These are phyloP conservation scores for Volucella bombylans DNA, from an alignment of 2,888 invertebrate genomes.

Conservation along the genomic window DNA sequence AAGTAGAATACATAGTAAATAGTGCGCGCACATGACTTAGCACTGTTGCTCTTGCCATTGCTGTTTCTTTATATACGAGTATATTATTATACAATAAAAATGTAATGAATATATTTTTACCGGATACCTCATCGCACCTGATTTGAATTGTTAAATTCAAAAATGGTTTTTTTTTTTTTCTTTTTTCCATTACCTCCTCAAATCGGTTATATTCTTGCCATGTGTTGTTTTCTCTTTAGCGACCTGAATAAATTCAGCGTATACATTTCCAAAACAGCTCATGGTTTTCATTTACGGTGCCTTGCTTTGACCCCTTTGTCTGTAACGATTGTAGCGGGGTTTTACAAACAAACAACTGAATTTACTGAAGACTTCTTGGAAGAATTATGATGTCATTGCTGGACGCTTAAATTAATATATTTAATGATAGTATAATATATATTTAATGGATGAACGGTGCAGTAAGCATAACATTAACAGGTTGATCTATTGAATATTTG, in stretches of 20 bases:
- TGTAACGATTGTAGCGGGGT: conserved; percentile 46
- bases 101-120: conserved; percentile 71
- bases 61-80: conserved; percentile 25
- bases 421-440: conserved; percentile 10
- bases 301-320: conserved; percentile 61
- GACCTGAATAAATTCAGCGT: conserved; percentile 24
- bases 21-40: conserved; percentile 56
- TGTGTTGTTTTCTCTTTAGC: conserved; percentile 35
- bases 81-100: conserved; percentile 62
- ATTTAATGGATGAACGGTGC: conserved; percentile 11
- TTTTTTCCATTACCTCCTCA: conserved; percentile 24
- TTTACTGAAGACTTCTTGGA: conserved; percentile 31
- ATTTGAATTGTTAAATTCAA: conserved; percentile 67
- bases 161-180: conserved; percentile 35
- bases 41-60: conserved; percentile 16
- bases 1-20: conserved; percentile 43
- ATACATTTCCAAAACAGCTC: conserved; percentile 51
- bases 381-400: conserved; percentile 57
- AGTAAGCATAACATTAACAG: conserved; percentile 40
- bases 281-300: conserved; percentile 42
- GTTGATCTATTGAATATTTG: conserved; percentile 37
- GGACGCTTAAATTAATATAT: conserved; percentile 14
- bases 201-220: conserved; percentile 2
- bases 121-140: conserved; percentile 71
- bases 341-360: conserved; percentile 11